Base-by-base conservation (phyloP, 2,888 invertebrate species). In the Barypeithes pellucidus region DNA sequence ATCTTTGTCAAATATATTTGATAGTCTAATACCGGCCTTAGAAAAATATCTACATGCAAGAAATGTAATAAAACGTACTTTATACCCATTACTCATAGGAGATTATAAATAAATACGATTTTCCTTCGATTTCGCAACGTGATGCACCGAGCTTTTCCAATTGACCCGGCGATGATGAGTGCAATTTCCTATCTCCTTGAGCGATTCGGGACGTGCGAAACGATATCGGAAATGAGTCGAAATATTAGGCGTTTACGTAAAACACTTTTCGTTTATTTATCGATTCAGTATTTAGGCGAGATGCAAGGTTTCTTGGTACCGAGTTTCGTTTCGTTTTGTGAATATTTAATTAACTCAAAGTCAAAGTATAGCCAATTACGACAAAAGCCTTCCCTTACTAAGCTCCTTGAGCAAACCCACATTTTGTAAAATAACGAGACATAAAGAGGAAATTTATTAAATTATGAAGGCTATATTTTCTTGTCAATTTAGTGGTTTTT, bases 171-270 rank as follows among this genome's bases (percentile, higher is more conserved):
- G 29, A 29, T 16, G 54, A 57, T 16, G 60, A 67, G 22, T 36
- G 60, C 67, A 67, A 67, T 67, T 67, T 67, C 67, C 67, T 60
- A 67, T 67, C 67, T 67, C 67, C 67, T 59, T 59, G 59, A 45
- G 36, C 36, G 36, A 67, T 59, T 67, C 47, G 47, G 67, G 33
- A 67, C 60, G 59, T 67, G 67, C 67, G 60, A 67, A 59, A 45
- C 59, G 67, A 60, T 67, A 47, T 67, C 67, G 67, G 67, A 67
- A 67, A 67, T 60, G 67, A 67, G 67, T 36, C 60, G 67, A 67
- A 67, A 67, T 60, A 47, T 60, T 67, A 45, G 16, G 60, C 67
- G 36, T 59, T 45, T 67, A 67, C 67, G 67, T 67, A 59, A 67
- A 67, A 57, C 43, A 14, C 45, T 59, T 65, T 36, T 67, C 67